These are phyloP conservation scores for Platysternon megacephalum DNA, from an alignment of 2,113 vertebrate species.

Conservation along the genomic window DNA sequence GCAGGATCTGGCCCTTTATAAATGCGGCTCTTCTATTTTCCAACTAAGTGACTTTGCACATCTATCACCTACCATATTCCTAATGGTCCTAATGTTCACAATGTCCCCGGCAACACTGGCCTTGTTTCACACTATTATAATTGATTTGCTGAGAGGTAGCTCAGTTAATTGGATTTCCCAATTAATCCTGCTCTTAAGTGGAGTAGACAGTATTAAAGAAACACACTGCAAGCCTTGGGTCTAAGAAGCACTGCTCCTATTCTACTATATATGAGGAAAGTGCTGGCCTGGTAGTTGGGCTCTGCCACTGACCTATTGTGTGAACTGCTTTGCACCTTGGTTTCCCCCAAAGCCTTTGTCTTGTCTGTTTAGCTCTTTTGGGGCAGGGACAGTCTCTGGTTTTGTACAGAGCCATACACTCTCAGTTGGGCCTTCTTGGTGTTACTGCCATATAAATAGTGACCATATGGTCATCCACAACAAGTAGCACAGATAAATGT, in stretches of 20 bases:
- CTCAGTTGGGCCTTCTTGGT: not conserved
- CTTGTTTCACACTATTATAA: not conserved
- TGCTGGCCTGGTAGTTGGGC: not conserved
- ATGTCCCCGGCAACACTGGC: not conserved
- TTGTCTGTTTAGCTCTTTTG: not conserved
- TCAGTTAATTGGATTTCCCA: not conserved
- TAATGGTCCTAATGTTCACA: not conserved
- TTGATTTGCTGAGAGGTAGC: not conserved
- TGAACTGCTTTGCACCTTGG: not conserved
- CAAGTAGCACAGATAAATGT: not conserved
- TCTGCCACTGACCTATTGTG: not conserved
- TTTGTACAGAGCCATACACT: fast-evolving
- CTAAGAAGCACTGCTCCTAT: not conserved
- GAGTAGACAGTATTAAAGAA: not conserved
- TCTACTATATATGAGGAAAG: not conserved
- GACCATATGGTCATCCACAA: not conserved
- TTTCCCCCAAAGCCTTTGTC: not conserved
- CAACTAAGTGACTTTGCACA: not conserved
- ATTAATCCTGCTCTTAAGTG: not conserved
- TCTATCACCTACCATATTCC: not conserved
- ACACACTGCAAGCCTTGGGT: not conserved
- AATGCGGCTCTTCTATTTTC: not conserved
- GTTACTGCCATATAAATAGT: not conserved
- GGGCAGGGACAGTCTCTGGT: not conserved
- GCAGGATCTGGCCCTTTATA: not conserved